Evolutionary conservation across 2,797 vertebrate genomes (phyloP).

Genomic region (Champsocephalus esox): DNA sequence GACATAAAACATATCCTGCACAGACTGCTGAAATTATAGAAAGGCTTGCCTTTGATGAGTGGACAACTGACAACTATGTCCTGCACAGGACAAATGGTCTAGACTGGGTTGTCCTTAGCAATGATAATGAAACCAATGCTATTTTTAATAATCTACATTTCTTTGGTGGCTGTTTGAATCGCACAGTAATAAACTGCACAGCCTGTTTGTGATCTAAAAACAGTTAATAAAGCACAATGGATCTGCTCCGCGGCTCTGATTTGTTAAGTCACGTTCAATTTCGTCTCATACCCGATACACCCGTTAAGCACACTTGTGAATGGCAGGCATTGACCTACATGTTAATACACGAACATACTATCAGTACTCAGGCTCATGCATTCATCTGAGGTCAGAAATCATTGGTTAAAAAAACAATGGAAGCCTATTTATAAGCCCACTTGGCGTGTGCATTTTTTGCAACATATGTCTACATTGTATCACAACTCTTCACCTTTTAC

Average conservation of each 20-base stretch:
- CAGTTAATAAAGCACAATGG: constrained; percentile 16
- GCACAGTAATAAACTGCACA: not conserved
- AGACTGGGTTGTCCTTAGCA: not conserved
- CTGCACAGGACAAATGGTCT: constrained; percentile 28
- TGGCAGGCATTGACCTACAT: constrained; percentile 21
- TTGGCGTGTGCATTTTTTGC: not conserved
- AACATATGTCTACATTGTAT: not conserved
- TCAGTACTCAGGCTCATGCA: not conserved
- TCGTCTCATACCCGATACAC: constrained; percentile 24
- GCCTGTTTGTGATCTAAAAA: constrained; percentile 7
- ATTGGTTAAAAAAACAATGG: not conserved
- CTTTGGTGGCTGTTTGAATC: not conserved
- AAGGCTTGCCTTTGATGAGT: constrained; percentile 34
- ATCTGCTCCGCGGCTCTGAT: constrained; percentile 42
- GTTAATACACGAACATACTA: not conserved
- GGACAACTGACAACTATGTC: constrained; percentile 32
- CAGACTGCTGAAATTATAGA: constrained; percentile 39
- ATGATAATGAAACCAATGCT: not conserved
- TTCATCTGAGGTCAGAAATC: constrained; percentile 1
- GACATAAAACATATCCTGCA: constrained; percentile 47
- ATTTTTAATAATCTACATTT: constrained; percentile 7
- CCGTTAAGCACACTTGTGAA: constrained; percentile 18
- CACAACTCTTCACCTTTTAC: constrained; percentile 89
- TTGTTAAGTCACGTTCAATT: constrained; percentile 55
- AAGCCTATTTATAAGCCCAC: not conserved